Evolutionary conservation across 2,888 invertebrate genomes (phyloP), one percentile per base, ranked within the genome.

Genomic region (Melanostoma scalare): DNA sequence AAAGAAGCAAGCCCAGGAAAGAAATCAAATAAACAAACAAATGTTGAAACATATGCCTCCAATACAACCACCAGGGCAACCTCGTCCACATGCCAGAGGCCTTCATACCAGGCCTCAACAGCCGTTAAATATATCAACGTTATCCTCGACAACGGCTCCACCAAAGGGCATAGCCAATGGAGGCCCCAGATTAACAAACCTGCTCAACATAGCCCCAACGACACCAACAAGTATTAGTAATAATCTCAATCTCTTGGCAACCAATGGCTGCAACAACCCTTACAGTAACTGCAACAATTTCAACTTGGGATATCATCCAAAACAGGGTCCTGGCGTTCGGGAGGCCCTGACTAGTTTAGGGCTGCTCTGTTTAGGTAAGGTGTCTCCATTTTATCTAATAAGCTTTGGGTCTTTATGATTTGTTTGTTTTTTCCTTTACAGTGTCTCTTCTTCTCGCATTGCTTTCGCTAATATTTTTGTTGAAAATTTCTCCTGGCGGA

Each of bases 301-400:
- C 85, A 73, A 88, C 33, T 65, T 82, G 9, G 85, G 93, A 93
- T 31, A 89, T 93, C 79, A 94, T 93, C 85, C 88, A 89, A 87
- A 92, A 89, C 88, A 93, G 92, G 88, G 93, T 91, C 89, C 93
- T 91, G 95, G 95, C 40, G 93, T 95, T 48, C 93, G 94, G 87
- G 97, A 97, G 91, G 96, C 96, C 90, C 92, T 97, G 74, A 96
- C 96, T 65, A 97, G 97, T 76, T 92, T 98, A 85, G 97, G 96
- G 31, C 91, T 98, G 56, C 91, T 98, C 86, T 97, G 97, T 89
- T 93, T 98, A 86, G 91, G 91, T 91, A 84, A 88, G 88, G 56
- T 58, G 0, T 20, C 20, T 20, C 0, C 1, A 20, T 20, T 20
- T 20, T 20, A 20, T 40, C 2, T 10, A 4, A 1, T n/a, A 33